phyloP scores from a whole-genome alignment of 2,888 invertebrate species.

The Malacosoma neustria region DNA sequence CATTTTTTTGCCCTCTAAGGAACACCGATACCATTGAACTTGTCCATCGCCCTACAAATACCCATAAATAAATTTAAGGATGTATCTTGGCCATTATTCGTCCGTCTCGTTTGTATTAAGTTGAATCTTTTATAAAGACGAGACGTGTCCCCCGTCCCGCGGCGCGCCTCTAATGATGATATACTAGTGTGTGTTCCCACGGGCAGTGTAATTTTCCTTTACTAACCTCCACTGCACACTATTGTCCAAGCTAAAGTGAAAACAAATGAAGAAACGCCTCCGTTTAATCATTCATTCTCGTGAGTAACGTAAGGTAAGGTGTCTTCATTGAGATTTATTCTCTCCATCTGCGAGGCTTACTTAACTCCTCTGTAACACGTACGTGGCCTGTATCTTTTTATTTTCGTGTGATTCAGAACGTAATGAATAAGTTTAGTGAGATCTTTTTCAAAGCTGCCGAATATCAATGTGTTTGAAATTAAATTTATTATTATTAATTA shows the following conservation, averaged over 20 bases:
- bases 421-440: too few species aligned
- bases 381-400: neutral
- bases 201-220: slow-evolving; percentile 67
- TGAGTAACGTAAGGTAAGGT: slow-evolving; percentile 35
- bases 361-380: neutral
- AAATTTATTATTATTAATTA: too few species aligned
- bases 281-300: slow-evolving; percentile 67
- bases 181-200: slow-evolving; percentile 54
- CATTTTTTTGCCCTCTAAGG: too few species aligned
- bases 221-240: slow-evolving; percentile 40
- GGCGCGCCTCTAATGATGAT: slow-evolving; percentile 56
- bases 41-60: too few species aligned
- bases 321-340: slow-evolving; percentile 61
- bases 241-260: slow-evolving; percentile 59
- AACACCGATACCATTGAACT: too few species aligned
- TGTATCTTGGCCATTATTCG: slow-evolving; percentile 47
- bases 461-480: too few species aligned
- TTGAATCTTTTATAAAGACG: slow-evolving; percentile 69
- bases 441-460: too few species aligned
- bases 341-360: slow-evolving; percentile 37
- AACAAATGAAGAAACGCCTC: slow-evolving; percentile 63
- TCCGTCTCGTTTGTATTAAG: slow-evolving; percentile 55
- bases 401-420: neutral
- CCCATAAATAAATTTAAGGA: too few species aligned
- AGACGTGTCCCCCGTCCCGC: slow-evolving; percentile 40